Evolutionary conservation across 2,888 invertebrate species (phyloP).

Genomic region (Phyllotreta striolata): DNA sequence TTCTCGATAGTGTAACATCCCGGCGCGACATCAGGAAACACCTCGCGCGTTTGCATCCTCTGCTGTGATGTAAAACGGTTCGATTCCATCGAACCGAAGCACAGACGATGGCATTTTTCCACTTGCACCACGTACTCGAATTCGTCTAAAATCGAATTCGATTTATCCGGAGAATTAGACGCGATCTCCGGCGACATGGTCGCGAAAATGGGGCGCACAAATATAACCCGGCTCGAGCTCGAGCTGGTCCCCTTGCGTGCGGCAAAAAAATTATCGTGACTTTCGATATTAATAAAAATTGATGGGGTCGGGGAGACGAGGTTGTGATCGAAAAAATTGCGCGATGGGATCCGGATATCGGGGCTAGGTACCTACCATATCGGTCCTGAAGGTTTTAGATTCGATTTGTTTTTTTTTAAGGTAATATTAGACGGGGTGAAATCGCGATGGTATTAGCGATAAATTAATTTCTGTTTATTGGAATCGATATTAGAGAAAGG

Average conservation of each 20-base stretch:
- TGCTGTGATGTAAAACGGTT: slow-evolving; percentile 52
- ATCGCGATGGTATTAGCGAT: no score
- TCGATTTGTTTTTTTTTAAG: no score
- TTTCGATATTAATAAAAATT: slow-evolving; percentile 42
- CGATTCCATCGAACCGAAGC: slow-evolving; percentile 53
- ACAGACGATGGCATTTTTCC: slow-evolving; percentile 50
- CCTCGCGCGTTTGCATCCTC: slow-evolving; percentile 44
- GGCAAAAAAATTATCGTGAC: slow-evolving; percentile 29
- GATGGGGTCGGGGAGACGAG: slow-evolving; percentile 32
- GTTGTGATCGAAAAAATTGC: slow-evolving; percentile 26
- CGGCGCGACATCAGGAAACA: slow-evolving; percentile 46
- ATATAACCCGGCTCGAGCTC: slow-evolving; percentile 12
- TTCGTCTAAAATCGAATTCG: slow-evolving; percentile 39
- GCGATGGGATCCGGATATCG: slow-evolving; percentile 24
- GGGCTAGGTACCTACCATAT: slow-evolving; percentile 32
- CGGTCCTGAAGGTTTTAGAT: slow-evolving; percentile 15
- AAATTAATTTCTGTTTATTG: not conserved
- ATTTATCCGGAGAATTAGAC: slow-evolving; percentile 21
- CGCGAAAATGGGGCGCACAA: slow-evolving; percentile 10
- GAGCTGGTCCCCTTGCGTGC: slow-evolving; percentile 41
- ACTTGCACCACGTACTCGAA: slow-evolving; percentile 58
- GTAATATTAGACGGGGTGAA: no score
- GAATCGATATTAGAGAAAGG: no score
- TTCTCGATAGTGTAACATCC: slow-evolving; percentile 49
- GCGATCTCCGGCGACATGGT: slow-evolving; percentile 18